Evolutionary conservation across 1,140 invertebrate genomes (phyloP), one percentile per base, ranked within the genome.

Genomic region (Gryon sp.): DNA sequence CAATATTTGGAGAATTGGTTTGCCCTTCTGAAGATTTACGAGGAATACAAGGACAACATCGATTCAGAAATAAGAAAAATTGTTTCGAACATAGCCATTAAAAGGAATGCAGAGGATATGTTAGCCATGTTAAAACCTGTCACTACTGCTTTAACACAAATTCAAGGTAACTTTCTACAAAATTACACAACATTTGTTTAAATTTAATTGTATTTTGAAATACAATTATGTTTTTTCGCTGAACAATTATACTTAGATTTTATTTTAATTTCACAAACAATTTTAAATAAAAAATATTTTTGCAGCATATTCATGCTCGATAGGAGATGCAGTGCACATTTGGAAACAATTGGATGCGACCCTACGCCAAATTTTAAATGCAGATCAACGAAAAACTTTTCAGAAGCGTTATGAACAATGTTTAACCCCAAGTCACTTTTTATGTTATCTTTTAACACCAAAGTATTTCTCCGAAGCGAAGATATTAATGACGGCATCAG

Each of bases 1-100:
- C 7, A 30, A 16, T 63, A 63, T 62, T 48, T 50, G 16, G 36
- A 50, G 1, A 50, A 63, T 12, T 63, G 43, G 45, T 18, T 40
- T 8, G 30, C 16, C 0, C n/a, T 65, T n/a, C 2, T 52, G 0
- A 32, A 43, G 18, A 65, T 65, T 7, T 65, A 46, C n/a, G 46
- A 65, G 4, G 36, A 65, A 6, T 50, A 8, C 12, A 63, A 63
- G n/a, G 59, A 50, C 20, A 7, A 52, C 7, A 52, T 63, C 14
- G 32, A 50, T 22, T 8, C 26, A 6, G 46, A 63, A 2, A 15
- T 63, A 4, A 30, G 20, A 20, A 52, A 63, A 50, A 40, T 62
- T 26, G 28, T 52, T 40, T 50, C 32, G 2, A 41, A 63, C 14
- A 40, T 63, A 4, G 28, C 34, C 2, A 52, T 63, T 41, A 63